Percentiles rank a stretch among this genome's conserved stretches.
Evolutionary conservation across 2,888 invertebrate genomes (phyloP).

Genomic region (Epicampocera succincta): DNA sequence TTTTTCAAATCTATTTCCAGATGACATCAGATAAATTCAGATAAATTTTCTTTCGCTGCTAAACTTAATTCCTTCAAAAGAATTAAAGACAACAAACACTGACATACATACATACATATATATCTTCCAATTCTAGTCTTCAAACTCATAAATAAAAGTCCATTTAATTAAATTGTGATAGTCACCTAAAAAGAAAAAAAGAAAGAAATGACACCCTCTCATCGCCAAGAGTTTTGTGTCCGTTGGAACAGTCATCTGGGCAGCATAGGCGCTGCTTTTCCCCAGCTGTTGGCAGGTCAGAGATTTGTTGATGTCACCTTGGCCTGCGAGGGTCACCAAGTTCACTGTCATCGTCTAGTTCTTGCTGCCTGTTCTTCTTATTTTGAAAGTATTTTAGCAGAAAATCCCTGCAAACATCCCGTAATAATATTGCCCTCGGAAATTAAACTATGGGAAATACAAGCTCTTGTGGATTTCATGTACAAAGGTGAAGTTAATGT

Average conservation of each 20-base stretch:
- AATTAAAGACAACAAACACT: slow-evolving; percentile 17
- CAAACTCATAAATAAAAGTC: slow-evolving; percentile 1
- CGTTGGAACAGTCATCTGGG: slow-evolving; percentile 82
- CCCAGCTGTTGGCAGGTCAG: slow-evolving; percentile 80
- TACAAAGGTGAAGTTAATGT: slow-evolving; percentile 95
- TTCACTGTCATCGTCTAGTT: slow-evolving; percentile 92
- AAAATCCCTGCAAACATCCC: slow-evolving; percentile 93
- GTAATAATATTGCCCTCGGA: slow-evolving; percentile 91
- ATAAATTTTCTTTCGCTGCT: neutral
- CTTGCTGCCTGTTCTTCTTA: slow-evolving; percentile 93
- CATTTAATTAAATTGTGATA: slow-evolving; percentile 29
- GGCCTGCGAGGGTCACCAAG: slow-evolving; percentile 91
- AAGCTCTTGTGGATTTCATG: slow-evolving; percentile 94
- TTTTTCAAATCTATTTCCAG: neutral
- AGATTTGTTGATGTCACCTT: slow-evolving; percentile 92
- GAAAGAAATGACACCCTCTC: slow-evolving; percentile 70
- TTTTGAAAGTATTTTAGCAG: slow-evolving; percentile 89
- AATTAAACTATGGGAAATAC: slow-evolving; percentile 92
- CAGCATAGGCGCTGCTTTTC: slow-evolving; percentile 81
- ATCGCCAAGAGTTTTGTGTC: slow-evolving; percentile 81
- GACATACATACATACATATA: too few relatives aligned
- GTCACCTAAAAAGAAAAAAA: slow-evolving; percentile 39
- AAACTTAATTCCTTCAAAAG: slow-evolving; percentile 13
- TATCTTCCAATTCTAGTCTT: slow-evolving; percentile 63
- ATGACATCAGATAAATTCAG: neutral